Evolutionary conservation across 2,888 invertebrate genomes (phyloP).

Genomic region (Dasypogon diadema): DNA sequence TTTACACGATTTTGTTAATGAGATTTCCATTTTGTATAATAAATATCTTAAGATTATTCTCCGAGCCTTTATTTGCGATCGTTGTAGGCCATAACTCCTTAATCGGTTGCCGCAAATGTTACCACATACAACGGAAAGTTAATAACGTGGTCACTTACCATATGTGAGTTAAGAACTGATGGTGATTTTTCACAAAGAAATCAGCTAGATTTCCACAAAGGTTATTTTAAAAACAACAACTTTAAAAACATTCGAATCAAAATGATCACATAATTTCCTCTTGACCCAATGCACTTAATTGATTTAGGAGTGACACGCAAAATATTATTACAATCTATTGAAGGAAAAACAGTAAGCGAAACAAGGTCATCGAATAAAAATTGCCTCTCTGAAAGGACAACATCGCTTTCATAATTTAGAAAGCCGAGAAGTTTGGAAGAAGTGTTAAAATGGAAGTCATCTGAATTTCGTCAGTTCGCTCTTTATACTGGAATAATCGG

Average conservation of each 20-base stretch:
- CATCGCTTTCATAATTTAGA: constrained; percentile 22
- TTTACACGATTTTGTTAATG: constrained; percentile 16
- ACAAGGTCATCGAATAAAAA: constrained; percentile 3
- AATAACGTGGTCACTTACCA: neutral
- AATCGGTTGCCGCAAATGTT: constrained; percentile 24
- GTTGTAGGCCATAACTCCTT: constrained; percentile 14
- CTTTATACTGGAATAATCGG: constrained; percentile 54
- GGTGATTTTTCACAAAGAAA: constrained; percentile 18
- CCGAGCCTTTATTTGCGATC: constrained; percentile 1
- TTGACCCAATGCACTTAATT: constrained; percentile 41
- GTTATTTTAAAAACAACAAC: neutral
- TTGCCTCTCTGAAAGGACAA: neutral
- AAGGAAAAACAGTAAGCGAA: neutral
- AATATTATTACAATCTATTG: neutral
- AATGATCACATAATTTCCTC: constrained; percentile 22
- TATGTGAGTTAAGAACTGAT: neutral
- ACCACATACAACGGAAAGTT: neutral
- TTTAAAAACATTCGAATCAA: constrained; percentile 10
- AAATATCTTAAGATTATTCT: neutral
- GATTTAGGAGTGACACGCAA: constrained; percentile 12
- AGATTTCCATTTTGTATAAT: neutral
- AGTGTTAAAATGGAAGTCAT: constrained; percentile 55
- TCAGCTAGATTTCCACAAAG: neutral
- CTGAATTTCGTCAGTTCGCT: constrained; percentile 48
- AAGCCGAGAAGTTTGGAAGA: constrained; percentile 55